Conservation (phyloP, 92 coral and sea anemone genomes). For the Zoanthus solanderi region DNA sequence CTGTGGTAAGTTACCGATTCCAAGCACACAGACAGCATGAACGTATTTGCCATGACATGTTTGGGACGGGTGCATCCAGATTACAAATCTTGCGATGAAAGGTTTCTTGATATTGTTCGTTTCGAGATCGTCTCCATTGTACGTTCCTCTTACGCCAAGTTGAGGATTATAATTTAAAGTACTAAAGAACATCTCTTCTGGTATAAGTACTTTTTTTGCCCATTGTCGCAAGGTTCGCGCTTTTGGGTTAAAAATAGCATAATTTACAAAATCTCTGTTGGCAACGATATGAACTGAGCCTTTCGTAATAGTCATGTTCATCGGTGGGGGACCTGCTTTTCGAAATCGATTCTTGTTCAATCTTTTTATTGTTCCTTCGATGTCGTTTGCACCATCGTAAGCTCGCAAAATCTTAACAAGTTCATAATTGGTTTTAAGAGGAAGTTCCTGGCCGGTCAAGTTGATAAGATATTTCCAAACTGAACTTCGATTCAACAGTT, state of each 20-base stretch:
- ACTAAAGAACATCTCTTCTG: constrained; percentile 56
- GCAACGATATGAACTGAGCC: constrained; percentile 62
- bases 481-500: constrained; percentile 51
- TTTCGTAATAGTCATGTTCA: constrained; percentile 51
- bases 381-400: constrained; percentile 58
- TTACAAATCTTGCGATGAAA: constrained; percentile 9
- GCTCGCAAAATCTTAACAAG: constrained; percentile 61
- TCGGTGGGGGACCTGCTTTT: constrained; percentile 52
- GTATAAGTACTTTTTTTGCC: constrained; percentile 46
- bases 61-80: neutral
- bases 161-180: constrained; percentile 61
- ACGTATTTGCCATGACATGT: neutral
- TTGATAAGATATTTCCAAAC: constrained; percentile 77
- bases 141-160: constrained; percentile 17
- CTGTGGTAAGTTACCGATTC: constrained; percentile 27
- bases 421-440: constrained; percentile 70
- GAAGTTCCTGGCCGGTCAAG: constrained; percentile 78
- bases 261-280: constrained; percentile 54
- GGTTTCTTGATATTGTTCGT: constrained; percentile 9
- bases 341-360: neutral
- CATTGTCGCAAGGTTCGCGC: constrained; percentile 63
- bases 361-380: constrained; percentile 41
- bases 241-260: constrained; percentile 31
- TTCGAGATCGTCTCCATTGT: constrained; percentile 4
- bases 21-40: constrained; percentile 37